Percentiles rank a stretch among this genome's conserved stretches.
These are phyloP conservation scores for Rhopalosiphum nymphaeae DNA, from an alignment of 2,888 invertebrate genomes.

Conservation along the genomic window DNA sequence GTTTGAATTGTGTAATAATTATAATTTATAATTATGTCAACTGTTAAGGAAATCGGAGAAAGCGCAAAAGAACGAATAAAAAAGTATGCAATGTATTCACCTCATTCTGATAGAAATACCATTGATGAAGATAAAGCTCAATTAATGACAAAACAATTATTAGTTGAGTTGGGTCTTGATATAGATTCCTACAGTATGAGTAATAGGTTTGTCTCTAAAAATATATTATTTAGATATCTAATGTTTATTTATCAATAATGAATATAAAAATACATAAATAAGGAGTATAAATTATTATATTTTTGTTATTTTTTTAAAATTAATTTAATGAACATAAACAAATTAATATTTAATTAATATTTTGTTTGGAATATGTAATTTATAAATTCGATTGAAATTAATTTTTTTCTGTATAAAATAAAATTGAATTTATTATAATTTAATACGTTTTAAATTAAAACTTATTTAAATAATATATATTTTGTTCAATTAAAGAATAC, in stretches of 20 bases:
- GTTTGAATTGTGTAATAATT: slow-evolving; percentile 5
- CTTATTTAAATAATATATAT: not conserved
- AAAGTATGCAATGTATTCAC: slow-evolving; percentile 55
- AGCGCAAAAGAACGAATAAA: slow-evolving; percentile 53
- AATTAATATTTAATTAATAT: not conserved
- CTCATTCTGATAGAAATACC: slow-evolving; percentile 31
- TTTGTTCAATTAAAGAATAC: not conserved
- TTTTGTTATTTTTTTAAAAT: not conserved
- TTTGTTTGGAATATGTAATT: not conserved
- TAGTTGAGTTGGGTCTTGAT: slow-evolving; percentile 55
- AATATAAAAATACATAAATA: not conserved
- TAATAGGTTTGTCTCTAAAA: slow-evolving; percentile 42
- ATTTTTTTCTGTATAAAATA: not conserved
- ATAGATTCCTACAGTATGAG: slow-evolving; percentile 55
- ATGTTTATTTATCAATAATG: not conserved
- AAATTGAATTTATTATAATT: not conserved
- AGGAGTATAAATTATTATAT: not conserved
- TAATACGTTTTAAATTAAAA: not conserved
- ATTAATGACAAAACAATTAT: slow-evolving; percentile 59
- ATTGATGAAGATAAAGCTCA: slow-evolving; percentile 58
- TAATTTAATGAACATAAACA: not conserved
- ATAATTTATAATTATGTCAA: not conserved
- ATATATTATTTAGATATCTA: not conserved
- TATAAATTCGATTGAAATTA: not conserved
- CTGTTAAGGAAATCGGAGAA: slow-evolving; percentile 55